Base-by-base conservation (phyloP, 2,888 invertebrate species). In the Tridacna crocea region DNA sequence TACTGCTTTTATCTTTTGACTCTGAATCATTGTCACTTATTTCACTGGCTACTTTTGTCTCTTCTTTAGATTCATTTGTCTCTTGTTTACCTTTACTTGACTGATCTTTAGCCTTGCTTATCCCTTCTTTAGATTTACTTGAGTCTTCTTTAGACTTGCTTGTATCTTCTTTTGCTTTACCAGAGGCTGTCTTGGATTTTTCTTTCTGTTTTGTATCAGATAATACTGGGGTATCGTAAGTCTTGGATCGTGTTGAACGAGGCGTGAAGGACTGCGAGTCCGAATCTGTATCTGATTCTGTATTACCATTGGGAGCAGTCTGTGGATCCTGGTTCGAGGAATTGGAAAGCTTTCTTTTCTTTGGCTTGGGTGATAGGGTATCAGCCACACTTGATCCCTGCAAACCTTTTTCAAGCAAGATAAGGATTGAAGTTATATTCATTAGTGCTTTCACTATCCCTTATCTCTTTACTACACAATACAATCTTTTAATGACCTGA, bases 241-340 rank as follows among this genome's bases (percentile, higher is more conserved):
- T 78, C 81, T 80, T 86, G 24, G 86, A 79, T 72, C 86, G 46
- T 63, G 86, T 86, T 68, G 83, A 65, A 55, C 86, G 74, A 51
- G 77, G 79, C 8, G 86, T 85, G 46, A 82, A 61, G 46, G 26
- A 72, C 60, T 79, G 78, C 15, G 79, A 66, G 22, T 81, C 80
- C 11, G 81, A 77, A 55, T 85, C 84, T 19, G 75, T 72, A 19
- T 87, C 87, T 0, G 79, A 79, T n/a, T 79, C 80, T 15, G 73
- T 74, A 36, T 80, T 83, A 58, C 72, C 79, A 47, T 76, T 72
- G 58, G 75, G n/a, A 17, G 48, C 75, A 26, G 75, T 60, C 27
- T 10, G 36, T 27, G 70, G 15, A 17, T 82, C 80, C 19, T 58
- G 61, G 48, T 76, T 79, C 55, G 75, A 73, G n/a, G 73, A 73